phyloP scores from a whole-genome alignment of 2,113 vertebrate genomes.

The Leucopsar rothschildi region DNA sequence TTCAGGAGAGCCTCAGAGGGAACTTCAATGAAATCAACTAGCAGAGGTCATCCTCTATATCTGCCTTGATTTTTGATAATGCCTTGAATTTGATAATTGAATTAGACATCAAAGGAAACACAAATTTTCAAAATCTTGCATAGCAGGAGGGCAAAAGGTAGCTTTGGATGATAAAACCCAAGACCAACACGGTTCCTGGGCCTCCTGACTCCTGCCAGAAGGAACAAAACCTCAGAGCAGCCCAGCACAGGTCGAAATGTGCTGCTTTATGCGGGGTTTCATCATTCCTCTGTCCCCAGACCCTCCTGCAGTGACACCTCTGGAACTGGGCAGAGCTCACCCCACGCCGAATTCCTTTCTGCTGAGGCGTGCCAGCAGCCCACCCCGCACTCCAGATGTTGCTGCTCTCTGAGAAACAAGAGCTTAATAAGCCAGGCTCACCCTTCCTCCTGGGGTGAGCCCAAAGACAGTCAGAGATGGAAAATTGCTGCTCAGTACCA shows the following conservation, averaged over 20 bases:
- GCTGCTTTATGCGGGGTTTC: constrained; percentile 25
- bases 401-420: constrained; percentile 72
- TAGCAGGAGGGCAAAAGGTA: background rate
- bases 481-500: constrained; percentile 71
- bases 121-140: background rate
- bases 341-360: constrained; percentile 66
- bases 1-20: background rate
- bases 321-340: constrained; percentile 73
- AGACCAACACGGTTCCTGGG: background rate
- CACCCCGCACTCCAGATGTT: constrained; percentile 71
- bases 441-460: constrained; percentile 77
- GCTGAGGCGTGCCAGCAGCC: constrained; percentile 68
- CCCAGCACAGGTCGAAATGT: background rate
- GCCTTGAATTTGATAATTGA: background rate
- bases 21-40: background rate
- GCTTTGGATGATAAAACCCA: background rate
- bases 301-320: constrained; percentile 71
- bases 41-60: background rate
- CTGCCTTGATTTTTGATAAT: constrained; percentile 28
- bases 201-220: constrained; percentile 22
- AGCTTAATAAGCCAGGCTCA: constrained; percentile 72
- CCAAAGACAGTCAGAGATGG: constrained; percentile 69
- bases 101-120: background rate
- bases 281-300: constrained; percentile 65
- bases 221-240: constrained; percentile 16